phyloP scores from a whole-genome alignment of 2,888 invertebrate species.

The Phlogophora meticulosa region DNA sequence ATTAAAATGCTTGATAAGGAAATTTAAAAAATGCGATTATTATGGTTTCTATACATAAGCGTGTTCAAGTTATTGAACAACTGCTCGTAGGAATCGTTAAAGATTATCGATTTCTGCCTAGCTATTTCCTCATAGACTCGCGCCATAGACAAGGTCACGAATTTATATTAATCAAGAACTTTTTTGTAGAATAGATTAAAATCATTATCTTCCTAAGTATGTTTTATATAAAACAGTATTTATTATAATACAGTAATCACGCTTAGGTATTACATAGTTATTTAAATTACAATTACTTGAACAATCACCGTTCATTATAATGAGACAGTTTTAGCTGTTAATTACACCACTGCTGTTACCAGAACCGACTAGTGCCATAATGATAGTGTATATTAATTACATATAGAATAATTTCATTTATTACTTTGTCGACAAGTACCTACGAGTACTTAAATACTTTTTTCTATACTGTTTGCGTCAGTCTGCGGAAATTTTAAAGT shows the following conservation, averaged over 20 bases:
- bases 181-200: slow-evolving; percentile 17
- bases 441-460: neutral
- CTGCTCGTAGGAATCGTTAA: slow-evolving; percentile 14
- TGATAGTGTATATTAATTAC: too few species aligned
- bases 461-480: neutral
- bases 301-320: neutral
- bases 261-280: neutral
- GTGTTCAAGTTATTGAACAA: slow-evolving; percentile 14
- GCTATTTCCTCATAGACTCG: slow-evolving; percentile 15
- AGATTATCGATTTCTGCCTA: slow-evolving; percentile 35
- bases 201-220: neutral
- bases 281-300: slow-evolving; percentile 1
- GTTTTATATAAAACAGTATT: slow-evolving; percentile 4
- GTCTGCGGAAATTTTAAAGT: neutral
- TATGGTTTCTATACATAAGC: neutral
- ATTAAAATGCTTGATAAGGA: neutral
- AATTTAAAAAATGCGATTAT: slow-evolving; percentile 3
- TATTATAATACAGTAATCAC: slow-evolving; percentile 6
- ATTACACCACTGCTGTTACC: neutral
- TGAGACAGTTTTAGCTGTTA: neutral
- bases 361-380: neutral
- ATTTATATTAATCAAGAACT: neutral
- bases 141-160: slow-evolving; percentile 15
- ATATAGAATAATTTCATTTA: too few species aligned
- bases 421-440: too few species aligned